Base-by-base conservation (phyloP, 1,140 invertebrate species). In the Aphelenchoides fujianensis region DNA sequence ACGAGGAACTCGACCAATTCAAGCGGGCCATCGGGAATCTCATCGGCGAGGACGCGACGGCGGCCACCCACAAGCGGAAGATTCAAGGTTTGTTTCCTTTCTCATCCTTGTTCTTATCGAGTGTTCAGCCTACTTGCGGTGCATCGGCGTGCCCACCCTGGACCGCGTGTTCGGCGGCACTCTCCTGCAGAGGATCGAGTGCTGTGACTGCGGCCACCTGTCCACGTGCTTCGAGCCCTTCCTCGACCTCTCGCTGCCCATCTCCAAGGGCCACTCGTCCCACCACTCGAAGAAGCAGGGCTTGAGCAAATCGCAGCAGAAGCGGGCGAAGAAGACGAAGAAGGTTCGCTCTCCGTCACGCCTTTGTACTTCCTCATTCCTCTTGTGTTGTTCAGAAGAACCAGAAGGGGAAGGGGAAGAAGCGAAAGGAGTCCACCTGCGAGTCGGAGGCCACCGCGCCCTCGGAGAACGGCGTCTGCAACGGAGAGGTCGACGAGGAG, bases 151-250 rank as follows among this genome's bases (percentile, higher is more conserved):
- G 0, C 72, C 81, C 0, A 34, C 71, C 16, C 19, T 81, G 12
- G 79, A 81, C 53, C 16, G 36, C 9, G 68, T 83, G 30, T 81
- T 82, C 57, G 79, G 76, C 23, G 79, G 82, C 3, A 68, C 32
- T 0, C 74, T 82, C 1, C 70, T 82, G 12, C 79, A 82, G 57
- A 62, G 69, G 1, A 83, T 82, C 62, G 53, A 34, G 27, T 81
- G 79, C 59, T 66, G 12, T n/a, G 57, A 73, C 7, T 82, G 80
- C 57, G 35, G 62, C 23, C 69, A 82, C 55, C 69, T 84, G 3
- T 94, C 92, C 0, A 90, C 92, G 79, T 88, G 92, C 16, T 90
- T 91, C 70, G 95, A 98, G 85, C 91, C 91, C 74, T 97, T 98
- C 85, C 87, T 97, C 62, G 95, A 98, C 87, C 87, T 98, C 63